Conservation (phyloP, 1,140 invertebrate species). For the Solenopsis invicta region DNA sequence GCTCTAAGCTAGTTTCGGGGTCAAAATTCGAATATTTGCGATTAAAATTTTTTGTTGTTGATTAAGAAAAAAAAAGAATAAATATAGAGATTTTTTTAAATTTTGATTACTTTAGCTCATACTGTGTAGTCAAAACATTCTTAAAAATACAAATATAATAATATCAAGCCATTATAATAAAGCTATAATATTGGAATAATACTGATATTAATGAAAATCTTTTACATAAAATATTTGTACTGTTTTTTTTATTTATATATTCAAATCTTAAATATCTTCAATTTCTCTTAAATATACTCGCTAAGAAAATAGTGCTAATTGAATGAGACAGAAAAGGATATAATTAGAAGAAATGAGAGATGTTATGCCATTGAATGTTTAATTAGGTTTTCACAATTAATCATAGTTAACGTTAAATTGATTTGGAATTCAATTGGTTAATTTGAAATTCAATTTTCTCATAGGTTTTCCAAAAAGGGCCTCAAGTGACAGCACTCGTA, state of each 20-base stretch:
- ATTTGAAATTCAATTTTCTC: not conserved
- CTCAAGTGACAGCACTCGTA: conserved; percentile 87
- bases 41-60: too few species aligned
- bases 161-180: not conserved
- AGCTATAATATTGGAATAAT: not conserved
- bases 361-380: not conserved
- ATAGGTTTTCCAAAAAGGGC: conserved; percentile 90
- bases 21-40: too few species aligned
- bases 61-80: too few species aligned
- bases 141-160: not conserved
- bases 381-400: not conserved
- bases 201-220: not conserved
- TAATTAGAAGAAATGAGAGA: not conserved
- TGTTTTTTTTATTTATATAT: not conserved
- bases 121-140: too few species aligned
- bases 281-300: not conserved
- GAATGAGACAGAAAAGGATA: not conserved
- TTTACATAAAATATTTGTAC: not conserved
- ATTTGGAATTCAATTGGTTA: not conserved
- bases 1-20: too few species aligned
- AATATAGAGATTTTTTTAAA: too few species aligned
- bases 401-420: not conserved
- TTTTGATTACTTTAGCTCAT: too few species aligned
- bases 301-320: not conserved
- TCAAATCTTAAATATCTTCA: not conserved